phyloP scores from a whole-genome alignment of 2,888 invertebrate species.

The Folsomia candida region DNA sequence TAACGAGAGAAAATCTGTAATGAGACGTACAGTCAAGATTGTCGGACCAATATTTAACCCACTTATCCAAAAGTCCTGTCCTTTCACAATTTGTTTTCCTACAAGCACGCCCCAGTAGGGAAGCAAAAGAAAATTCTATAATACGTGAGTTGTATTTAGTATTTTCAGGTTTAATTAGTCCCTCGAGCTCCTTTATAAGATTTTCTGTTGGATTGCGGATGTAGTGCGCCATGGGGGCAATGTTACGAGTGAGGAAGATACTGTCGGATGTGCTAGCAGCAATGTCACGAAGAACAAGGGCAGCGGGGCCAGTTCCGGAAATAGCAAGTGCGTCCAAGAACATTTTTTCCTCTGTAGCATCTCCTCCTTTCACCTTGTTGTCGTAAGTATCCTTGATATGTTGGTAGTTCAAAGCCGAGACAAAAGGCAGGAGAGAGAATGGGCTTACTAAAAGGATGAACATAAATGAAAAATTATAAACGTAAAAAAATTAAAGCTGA shows the following conservation, averaged over 20 bases:
- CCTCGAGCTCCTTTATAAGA: conserved; percentile 47
- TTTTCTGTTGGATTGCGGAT: conserved; percentile 50
- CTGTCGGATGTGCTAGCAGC: conserved; percentile 36
- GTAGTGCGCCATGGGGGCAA: conserved; percentile 40
- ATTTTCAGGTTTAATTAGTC: conserved; percentile 22
- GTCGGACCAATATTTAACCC: conserved; percentile 41
- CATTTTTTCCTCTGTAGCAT: conserved; percentile 39
- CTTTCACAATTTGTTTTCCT: conserved; percentile 37
- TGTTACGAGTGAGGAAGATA: conserved; percentile 33
- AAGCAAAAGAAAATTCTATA: conserved; percentile 47
- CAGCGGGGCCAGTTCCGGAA: conserved; percentile 47
- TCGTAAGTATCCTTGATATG: conserved; percentile 42
- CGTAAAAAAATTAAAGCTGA: background rate
- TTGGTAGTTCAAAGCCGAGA: conserved; percentile 42
- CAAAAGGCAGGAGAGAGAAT: conserved; percentile 41
- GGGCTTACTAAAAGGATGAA: conserved; percentile 39
- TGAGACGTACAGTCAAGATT: conserved; percentile 38
- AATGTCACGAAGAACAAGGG: too few species aligned
- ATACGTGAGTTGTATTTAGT: conserved; percentile 38
- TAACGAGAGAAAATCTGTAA: too few species aligned
- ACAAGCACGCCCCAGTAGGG: conserved; percentile 44
- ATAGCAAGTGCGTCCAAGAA: conserved; percentile 46
- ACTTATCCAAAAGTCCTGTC: conserved; percentile 45
- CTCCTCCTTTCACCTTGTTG: conserved; percentile 40
- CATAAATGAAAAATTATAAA: background rate